Base-by-base conservation (phyloP, 2,888 invertebrate species). In the Cerastis leucographa region DNA sequence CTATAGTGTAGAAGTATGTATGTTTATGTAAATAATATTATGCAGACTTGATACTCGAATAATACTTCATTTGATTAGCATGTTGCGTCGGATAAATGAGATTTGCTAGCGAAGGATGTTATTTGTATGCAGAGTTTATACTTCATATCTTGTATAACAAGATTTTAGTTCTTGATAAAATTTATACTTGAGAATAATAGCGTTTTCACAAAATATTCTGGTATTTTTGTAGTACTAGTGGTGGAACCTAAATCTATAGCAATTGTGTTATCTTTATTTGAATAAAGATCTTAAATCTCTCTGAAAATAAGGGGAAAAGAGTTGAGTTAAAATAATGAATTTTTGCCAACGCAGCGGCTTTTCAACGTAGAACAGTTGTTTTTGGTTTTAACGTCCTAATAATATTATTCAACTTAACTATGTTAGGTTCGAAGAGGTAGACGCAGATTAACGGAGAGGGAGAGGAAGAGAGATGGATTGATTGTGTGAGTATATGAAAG, bases 21-120 rank as follows among this genome's bases (percentile, higher is more conserved):
- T 35, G 1, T 35, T 2, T 35, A 66, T 29, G 19, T 14, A 54
- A 14, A 29, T 75, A 42, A n/a, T 29, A 29, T 44, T 64, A 49
- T 49, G 68, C n/a, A 40, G 51, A 68, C 40, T 35, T n/a, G 35
- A 76, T 51, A 40, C 44, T 42, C 19, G 42, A 81, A 44, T 68
- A 8, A 64, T 68, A 67, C 61, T 51, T 62, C 25, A 19, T 67
- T 56, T 56, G 54, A 62, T 68, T 64, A 71, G 25, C 40, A 67
- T 68, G 51, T 69, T 65, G 56, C 64, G 68, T 68, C 9, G n/a
- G 40, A 59, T 71, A 80, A 44, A 65, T 35, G 44, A 65, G 68
- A 46, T 65, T 64, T 65, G 49, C 25, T 40, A 54, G 79, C 17
- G n/a, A 82, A 59, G n/a, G n/a, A 77, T 40, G 56, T 65, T 69